Conservation (phyloP, 2,797 vertebrate species). For the Remorina albescens region DNA sequence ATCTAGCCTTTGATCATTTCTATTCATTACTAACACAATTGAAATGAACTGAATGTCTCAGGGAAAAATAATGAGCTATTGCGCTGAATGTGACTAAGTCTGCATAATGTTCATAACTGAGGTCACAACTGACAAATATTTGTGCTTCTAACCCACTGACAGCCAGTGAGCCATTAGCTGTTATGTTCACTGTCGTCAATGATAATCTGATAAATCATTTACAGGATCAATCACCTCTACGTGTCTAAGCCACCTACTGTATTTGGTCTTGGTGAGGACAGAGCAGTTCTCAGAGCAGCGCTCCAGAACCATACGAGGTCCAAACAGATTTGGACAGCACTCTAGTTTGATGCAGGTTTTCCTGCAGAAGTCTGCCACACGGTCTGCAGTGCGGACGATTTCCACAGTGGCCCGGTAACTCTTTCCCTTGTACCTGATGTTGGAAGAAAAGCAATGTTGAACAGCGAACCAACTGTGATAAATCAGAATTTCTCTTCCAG, state of each 20-base stretch:
- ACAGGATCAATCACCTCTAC: not conserved
- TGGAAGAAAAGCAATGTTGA: constrained; percentile 23
- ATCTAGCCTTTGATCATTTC: constrained; percentile 8
- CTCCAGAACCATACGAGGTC: constrained; percentile 96
- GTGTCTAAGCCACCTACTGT: constrained; percentile 86
- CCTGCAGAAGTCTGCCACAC: constrained; percentile 96
- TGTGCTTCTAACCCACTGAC: not conserved
- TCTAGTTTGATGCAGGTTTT: constrained; percentile 97
- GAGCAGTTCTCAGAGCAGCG: constrained; percentile 98
- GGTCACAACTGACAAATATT: constrained; percentile 13
- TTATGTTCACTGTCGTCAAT: not conserved
- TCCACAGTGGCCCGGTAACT: constrained; percentile 98
- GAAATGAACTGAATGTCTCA: constrained; percentile 16
- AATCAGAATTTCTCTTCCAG: constrained; percentile 9
- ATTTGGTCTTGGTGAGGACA: constrained; percentile 99
- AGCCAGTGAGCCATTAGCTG: constrained; percentile 2
- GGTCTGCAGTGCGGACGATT: constrained; percentile 95
- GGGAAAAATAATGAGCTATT: constrained; percentile 9
- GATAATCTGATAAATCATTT: constrained; percentile 19
- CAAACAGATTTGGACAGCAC: constrained; percentile 98
- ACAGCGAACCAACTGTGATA: not conserved
- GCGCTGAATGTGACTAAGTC: not conserved
- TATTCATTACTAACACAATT: constrained; percentile 31
- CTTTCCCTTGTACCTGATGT: constrained; percentile 95
- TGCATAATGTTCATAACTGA: constrained; percentile 10